Evolutionary conservation across 2,888 invertebrate species (phyloP).

Genomic region (Embidobia sp.): DNA sequence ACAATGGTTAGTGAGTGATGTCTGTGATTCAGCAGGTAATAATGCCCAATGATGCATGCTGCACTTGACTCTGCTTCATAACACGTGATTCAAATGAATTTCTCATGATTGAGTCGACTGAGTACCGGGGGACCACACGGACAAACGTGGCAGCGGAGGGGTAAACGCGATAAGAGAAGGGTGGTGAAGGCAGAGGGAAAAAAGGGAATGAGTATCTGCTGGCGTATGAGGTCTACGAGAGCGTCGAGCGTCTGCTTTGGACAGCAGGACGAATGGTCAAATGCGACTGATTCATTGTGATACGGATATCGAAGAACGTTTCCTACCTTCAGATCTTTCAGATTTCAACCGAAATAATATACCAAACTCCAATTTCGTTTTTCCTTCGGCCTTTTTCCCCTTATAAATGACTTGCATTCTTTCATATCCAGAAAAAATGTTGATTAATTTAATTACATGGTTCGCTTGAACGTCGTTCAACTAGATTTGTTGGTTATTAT

Average conservation of each 20-base stretch:
- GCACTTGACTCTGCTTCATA: conserved; percentile 39
- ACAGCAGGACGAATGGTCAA: conserved; percentile 40
- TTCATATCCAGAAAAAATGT: too few species aligned
- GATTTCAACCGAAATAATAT: conserved; percentile 4
- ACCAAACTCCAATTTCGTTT: too few species aligned
- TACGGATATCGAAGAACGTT: conserved; percentile 15
- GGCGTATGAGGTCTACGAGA: conserved; percentile 24
- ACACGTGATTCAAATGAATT: conserved; percentile 57
- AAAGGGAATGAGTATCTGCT: conserved; percentile 18
- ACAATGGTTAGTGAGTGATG: conserved; percentile 35
- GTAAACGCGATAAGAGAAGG: conserved; percentile 16
- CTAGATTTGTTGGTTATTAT: too few species aligned
- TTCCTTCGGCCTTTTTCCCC: too few species aligned
- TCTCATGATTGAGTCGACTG: conserved; percentile 50
- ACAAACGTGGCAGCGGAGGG: conserved; percentile 7
- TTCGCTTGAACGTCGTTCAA: too few species aligned
- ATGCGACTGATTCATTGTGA: conserved; percentile 24
- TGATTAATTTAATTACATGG: too few species aligned
- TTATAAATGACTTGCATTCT: too few species aligned
- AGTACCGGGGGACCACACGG: conserved; percentile 9
- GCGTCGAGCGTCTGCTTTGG: conserved; percentile 26
- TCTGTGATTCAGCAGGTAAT: conserved; percentile 46
- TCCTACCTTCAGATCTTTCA: conserved; percentile 12
- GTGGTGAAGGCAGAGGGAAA: conserved; percentile 29
- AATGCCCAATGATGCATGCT: conserved; percentile 46